A percentile compares a stretch with the other conserved stretches of the same genome.
These are phyloP conservation scores for Platycheirus rosarum DNA, from an alignment of 2,888 invertebrate genomes.

Conservation along the genomic window DNA sequence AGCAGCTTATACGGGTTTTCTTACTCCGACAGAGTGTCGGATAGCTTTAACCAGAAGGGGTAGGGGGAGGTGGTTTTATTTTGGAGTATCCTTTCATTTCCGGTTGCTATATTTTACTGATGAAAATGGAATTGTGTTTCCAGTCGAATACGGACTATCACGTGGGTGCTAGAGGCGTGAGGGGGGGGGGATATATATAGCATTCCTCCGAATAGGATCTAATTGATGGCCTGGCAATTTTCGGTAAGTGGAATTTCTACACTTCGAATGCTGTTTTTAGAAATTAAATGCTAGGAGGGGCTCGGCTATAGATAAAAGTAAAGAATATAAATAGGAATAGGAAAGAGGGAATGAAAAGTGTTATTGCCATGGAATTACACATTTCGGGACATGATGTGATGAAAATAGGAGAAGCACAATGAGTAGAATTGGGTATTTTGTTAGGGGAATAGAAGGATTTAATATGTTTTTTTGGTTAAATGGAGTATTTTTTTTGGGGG, in stretches of 20 bases:
- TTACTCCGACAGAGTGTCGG: no score
- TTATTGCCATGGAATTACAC: conserved; percentile 61
- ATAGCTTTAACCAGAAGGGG: not conserved
- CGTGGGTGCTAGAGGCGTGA: no score
- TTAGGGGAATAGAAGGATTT: conserved; percentile 17
- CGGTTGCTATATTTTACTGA: conserved; percentile 65
- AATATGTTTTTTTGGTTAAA: conserved; percentile 6
- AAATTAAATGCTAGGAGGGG: conserved; percentile 24
- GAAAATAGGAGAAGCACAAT: conserved; percentile 16
- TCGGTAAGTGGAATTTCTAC: conserved; percentile 71
- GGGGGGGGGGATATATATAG: conserved; percentile 63
- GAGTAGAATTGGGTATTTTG: not conserved
- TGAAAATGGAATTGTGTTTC: conserved; percentile 68
- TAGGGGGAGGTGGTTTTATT: conserved; percentile 30
- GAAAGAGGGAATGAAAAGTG: conserved; percentile 28
- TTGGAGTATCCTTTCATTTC: conserved; percentile 73
- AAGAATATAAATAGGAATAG: conserved; percentile 1
- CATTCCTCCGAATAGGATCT: conserved; percentile 56
- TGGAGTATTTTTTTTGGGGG: not conserved
- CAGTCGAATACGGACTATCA: conserved; percentile 58
- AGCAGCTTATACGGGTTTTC: conserved; percentile 40
- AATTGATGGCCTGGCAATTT: conserved; percentile 72
- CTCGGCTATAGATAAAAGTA: not conserved
- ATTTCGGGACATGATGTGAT: conserved; percentile 34
- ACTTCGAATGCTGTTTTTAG: conserved; percentile 60